These are phyloP conservation scores for Plagodis pulveraria DNA, from an alignment of 2,888 invertebrate species.

Conservation along the genomic window DNA sequence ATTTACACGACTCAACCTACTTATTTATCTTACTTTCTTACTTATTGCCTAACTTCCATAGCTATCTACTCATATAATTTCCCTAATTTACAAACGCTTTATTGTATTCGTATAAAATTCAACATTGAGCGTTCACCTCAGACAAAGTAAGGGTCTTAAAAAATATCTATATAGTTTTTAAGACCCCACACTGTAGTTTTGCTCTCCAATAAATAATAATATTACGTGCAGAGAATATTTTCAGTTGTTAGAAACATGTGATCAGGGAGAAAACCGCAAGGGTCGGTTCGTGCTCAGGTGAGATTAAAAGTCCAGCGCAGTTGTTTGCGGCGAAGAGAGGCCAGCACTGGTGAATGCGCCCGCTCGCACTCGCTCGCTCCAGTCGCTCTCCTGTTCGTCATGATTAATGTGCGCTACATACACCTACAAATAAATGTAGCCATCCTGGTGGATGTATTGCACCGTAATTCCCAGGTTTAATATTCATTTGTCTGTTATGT, in stretches of 20 bases:
- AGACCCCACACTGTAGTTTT: no score
- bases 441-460: conserved; percentile 57
- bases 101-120: conserved; percentile 60
- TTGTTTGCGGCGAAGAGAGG: conserved; percentile 64
- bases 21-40: conserved; percentile 53
- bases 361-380: conserved; percentile 51
- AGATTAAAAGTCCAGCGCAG: conserved; percentile 77
- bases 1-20: conserved; percentile 57
- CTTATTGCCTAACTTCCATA: conserved; percentile 43
- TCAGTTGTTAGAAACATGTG: conserved; percentile 43
- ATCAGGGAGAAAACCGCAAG: conserved; percentile 54
- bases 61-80: conserved; percentile 21
- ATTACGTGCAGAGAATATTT: conserved; percentile 17
- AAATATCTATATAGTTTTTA: no score
- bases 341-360: conserved; percentile 61
- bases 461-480: conserved; percentile 64
- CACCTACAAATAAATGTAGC: conserved; percentile 65
- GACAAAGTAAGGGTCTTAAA: no score
- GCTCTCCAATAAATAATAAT: not conserved
- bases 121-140: conserved; percentile 60
- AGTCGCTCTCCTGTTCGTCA: conserved; percentile 58
- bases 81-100: conserved; percentile 24
- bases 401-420: conserved; percentile 71
- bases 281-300: conserved; percentile 59
- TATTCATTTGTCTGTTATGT: conserved; percentile 66